These are phyloP conservation scores for Clusia tigrina DNA, from an alignment of 2,888 invertebrate species.

Conservation along the genomic window DNA sequence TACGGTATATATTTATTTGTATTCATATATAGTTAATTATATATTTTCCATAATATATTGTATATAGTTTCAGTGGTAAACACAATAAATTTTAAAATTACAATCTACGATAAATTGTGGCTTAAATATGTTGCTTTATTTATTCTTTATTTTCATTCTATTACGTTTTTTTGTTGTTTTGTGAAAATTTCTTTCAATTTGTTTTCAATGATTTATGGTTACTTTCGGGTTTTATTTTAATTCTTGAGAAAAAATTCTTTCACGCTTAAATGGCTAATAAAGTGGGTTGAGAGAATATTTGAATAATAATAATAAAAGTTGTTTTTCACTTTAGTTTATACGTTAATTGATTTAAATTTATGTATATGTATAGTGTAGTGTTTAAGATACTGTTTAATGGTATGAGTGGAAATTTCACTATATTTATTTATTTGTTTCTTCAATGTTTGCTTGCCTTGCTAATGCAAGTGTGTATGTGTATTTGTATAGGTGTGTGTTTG, in stretches of 20 bases:
- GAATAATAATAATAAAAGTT: neutral
- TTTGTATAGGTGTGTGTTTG: slow-evolving; percentile 26
- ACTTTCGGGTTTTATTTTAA: slow-evolving; percentile 1
- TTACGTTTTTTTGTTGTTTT: no score
- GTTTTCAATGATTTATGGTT: neutral
- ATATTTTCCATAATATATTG: slow-evolving; percentile 5
- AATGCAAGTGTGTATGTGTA: slow-evolving; percentile 36
- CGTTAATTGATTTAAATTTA: neutral
- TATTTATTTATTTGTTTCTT: neutral
- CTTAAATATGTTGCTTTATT: no score
- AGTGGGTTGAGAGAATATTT: no score
- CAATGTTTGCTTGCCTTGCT: no score
- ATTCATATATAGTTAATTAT: slow-evolving; percentile 45
- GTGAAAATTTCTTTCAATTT: slow-evolving; percentile 8
- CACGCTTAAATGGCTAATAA: neutral
- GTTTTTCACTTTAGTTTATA: neutral
- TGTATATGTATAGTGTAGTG: slow-evolving; percentile 22
- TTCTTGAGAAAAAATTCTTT: neutral
- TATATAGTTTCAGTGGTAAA: slow-evolving; percentile 15
- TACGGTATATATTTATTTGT: slow-evolving; percentile 30
- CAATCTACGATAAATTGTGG: no score
- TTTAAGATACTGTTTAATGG: slow-evolving; percentile 2
- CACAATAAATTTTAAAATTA: slow-evolving; percentile 20
- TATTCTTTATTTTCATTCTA: no score
- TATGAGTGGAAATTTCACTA: neutral